Evolutionary conservation across 2,888 invertebrate species (phyloP), one percentile per base, ranked within the genome.

Genomic region (Pseudococcus longispinus): DNA sequence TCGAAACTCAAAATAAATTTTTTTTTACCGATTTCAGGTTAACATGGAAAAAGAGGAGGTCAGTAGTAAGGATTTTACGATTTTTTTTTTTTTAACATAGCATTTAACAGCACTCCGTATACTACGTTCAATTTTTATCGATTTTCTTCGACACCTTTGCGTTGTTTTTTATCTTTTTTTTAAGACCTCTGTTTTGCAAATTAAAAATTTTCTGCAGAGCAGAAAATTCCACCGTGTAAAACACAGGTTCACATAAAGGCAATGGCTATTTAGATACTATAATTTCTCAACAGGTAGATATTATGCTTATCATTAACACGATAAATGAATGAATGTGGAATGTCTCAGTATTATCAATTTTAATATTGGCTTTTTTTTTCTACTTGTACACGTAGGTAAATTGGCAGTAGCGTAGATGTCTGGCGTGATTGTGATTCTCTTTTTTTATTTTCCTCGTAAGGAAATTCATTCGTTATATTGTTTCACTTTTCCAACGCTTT

Each of bases 1-100:
- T 84, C 37, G 44, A 23, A 18, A 82, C 26, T 29, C 51, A 9
- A 83, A 83, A 83, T 83, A 51, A 86, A 60, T 32, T 80, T 77
- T 44, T 85, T 77, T 87, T 87, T 87, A 65, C 46, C 37, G 42
- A 87, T 87, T 87, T 87, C 94, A 95, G 95, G 95, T 95, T 94
- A 95, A 95, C 95, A 94, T 95, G 95, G 95, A 95, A 94, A 95
- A 95, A 94, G 95, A 95, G 93, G 95, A 95, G 95, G 95, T 95
- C 91, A 91, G 91, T 91, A 88, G 89, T 88, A 89, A 90, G 89
- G 90, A 89, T 89, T 80, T 80, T 80, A 42, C 11, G 77, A 29
- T 42, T 42, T 42, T 80, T 80, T 74, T 70, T 26, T 80, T 80
- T 37, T 37, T 80, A 80, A 80, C 29, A 80, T 80, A 70, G 77